Evolutionary conservation across 2,113 vertebrate genomes (phyloP).

Genomic region (Heterotis niloticus): DNA sequence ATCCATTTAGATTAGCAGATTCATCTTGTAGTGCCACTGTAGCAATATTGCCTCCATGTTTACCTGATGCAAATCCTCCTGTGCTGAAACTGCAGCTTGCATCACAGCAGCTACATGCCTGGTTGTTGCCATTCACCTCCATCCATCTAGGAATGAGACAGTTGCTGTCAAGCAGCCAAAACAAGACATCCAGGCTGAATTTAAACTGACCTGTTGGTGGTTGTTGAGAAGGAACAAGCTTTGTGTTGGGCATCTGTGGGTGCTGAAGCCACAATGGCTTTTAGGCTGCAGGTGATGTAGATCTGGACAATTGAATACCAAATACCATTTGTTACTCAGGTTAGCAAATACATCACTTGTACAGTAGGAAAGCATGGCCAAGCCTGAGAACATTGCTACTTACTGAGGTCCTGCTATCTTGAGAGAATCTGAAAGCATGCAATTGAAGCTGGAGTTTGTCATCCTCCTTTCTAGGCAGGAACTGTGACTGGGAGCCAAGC

Average conservation of each 20-base stretch:
- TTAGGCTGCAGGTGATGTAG: slow-evolving; percentile 25
- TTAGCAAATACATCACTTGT: too few relatives aligned
- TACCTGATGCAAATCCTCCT: not conserved
- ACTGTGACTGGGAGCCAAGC: slow-evolving; percentile 13
- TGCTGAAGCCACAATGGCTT: not conserved
- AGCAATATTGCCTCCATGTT: not conserved
- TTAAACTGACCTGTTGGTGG: not conserved
- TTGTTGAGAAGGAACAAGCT: slow-evolving; percentile 21
- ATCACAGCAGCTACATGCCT: slow-evolving; percentile 39
- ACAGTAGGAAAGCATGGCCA: not conserved
- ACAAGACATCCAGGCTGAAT: not conserved
- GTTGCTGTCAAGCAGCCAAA: not conserved
- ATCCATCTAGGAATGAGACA: slow-evolving; percentile 28
- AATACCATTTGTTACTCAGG: not conserved
- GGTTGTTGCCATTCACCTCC: slow-evolving; percentile 21
- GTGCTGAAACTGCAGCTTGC: slow-evolving; percentile 12
- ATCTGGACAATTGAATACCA: not conserved
- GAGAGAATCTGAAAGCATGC: slow-evolving; percentile 19
- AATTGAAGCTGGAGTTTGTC: slow-evolving; percentile 10
- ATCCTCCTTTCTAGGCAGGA: slow-evolving; percentile 1
- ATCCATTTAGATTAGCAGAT: not conserved
- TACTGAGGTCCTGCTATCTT: not conserved
- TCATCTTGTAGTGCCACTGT: not conserved
- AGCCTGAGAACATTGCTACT: not conserved
- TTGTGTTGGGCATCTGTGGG: not conserved